Percentiles rank a stretch among this genome's conserved stretches.
Conservation (phyloP, 2,888 invertebrate species). For the Empis stercorea region DNA sequence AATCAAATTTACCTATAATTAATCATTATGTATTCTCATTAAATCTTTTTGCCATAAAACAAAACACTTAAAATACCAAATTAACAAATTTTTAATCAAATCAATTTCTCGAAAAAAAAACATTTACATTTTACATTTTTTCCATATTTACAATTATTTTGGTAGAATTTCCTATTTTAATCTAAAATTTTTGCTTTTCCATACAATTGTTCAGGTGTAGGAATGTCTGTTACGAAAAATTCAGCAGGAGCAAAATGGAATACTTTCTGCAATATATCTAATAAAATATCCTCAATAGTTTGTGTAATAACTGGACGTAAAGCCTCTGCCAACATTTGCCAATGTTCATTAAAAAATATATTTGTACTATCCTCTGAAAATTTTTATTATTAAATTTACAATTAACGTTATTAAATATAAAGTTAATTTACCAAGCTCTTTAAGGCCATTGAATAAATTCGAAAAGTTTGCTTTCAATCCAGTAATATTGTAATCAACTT, state of each 20-base stretch:
- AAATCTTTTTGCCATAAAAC: too few species aligned
- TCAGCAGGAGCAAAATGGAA: slow-evolving; percentile 59
- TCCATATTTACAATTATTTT: too few species aligned
- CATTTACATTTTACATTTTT: too few species aligned
- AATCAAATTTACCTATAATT: too few species aligned
- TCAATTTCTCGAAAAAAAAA: too few species aligned
- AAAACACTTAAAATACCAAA: too few species aligned
- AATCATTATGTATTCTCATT: too few species aligned
- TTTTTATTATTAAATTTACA: too few species aligned
- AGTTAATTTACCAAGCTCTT: slow-evolving; percentile 46
- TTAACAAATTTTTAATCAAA: too few species aligned
- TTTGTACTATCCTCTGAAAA: slow-evolving; percentile 68
- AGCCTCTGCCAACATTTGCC: slow-evolving; percentile 58
- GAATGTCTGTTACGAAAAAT: slow-evolving; percentile 52
- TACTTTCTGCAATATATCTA: slow-evolving; percentile 50
- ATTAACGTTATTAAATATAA: neutral
- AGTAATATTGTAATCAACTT: slow-evolving; percentile 54
- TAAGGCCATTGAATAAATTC: slow-evolving; percentile 59
- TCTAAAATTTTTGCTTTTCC: slow-evolving; percentile 15
- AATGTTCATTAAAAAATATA: slow-evolving; percentile 59
- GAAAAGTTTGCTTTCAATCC: slow-evolving; percentile 54
- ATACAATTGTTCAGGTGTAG: slow-evolving; percentile 30
- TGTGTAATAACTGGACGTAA: slow-evolving; percentile 53
- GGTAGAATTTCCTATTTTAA: too few species aligned
- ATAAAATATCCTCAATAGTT: slow-evolving; percentile 56